These are phyloP conservation scores for Aphodius sticticus DNA, from an alignment of 2,888 invertebrate species.

Conservation along the genomic window DNA sequence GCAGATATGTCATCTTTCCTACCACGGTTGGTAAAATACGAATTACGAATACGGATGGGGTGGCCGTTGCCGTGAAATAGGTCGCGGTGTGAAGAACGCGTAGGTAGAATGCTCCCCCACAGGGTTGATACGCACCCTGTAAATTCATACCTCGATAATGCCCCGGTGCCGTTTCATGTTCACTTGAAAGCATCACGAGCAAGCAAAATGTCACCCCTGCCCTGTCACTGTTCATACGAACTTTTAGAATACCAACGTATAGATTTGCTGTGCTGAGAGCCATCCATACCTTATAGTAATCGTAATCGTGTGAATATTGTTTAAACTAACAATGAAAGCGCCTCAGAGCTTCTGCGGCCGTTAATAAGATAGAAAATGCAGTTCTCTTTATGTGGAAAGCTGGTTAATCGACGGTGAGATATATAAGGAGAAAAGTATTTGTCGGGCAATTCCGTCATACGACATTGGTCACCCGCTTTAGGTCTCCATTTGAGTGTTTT, in stretches of 20 bases:
- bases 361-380: not conserved
- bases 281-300: not conserved
- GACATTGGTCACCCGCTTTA: too few species aligned
- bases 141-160: not conserved
- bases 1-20: not conserved
- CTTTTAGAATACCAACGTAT: not conserved
- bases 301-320: not conserved
- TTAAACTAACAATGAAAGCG: not conserved
- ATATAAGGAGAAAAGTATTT: too few species aligned
- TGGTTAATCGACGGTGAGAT: too few species aligned
- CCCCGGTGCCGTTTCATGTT: not conserved
- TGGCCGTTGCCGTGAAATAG: not conserved
- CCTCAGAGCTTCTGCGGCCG: not conserved
- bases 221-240: not conserved
- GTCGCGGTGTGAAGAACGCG: not conserved
- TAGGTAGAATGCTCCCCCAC: not conserved
- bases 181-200: not conserved
- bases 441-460: too few species aligned
- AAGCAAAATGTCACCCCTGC: not conserved
- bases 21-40: not conserved
- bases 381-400: not conserved
- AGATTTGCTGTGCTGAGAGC: not conserved
- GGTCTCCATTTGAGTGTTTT: too few species aligned
- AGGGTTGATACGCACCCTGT: not conserved
- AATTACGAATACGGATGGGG: constrained; percentile 4